Base-by-base conservation (phyloP, 2,797 vertebrate genomes). In the Pangasius mekongensis region DNA sequence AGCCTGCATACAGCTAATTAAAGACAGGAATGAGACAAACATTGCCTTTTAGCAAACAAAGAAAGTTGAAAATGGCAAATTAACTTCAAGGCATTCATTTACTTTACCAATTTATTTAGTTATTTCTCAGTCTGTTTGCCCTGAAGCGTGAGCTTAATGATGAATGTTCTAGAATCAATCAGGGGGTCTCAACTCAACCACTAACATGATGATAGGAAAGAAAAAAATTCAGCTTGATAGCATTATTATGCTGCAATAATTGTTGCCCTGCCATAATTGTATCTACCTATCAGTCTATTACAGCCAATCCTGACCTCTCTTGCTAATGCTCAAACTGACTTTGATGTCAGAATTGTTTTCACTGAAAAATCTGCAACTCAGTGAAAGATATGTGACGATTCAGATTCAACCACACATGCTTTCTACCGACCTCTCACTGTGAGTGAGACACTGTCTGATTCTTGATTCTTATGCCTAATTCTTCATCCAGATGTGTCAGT, bases 161-260 rank as follows among this genome's bases (percentile, higher is more conserved):
- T 87, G 87, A 88, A 88, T 88, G 58, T 22, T 78, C 77, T 58
- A 66, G 30, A 91, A 86, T 88, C 83, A 90, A 87, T 90, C 85
- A 87, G 27, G 16, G 30, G 73, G 74, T 62, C 85, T 81, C 14
- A 54, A 54, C 56, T 71, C 20, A 86, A 64, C 71, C 47, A 52
- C 64, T 81, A 88, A 78, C 56, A 73, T 64, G 54, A n/a, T 83
- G 52, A 54, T 43, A 58, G 62, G 52, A 88, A 85, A 83, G 71
- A 80, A 60, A 33, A 60, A 30, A 64, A 49, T 62, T 76, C 73
- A 56, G 36, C 54, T 85, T 62, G 83, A 77, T 77, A 77, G n/a
- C 60, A 11, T 89, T 90, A 78, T 88, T 78, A 83, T 76, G 18
- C 43, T 62, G 83, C 87, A 78, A 67, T 39, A 39, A 76, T 60